phyloP scores from a whole-genome alignment of 2,113 vertebrate genomes.

The Cyprinus carpio region DNA sequence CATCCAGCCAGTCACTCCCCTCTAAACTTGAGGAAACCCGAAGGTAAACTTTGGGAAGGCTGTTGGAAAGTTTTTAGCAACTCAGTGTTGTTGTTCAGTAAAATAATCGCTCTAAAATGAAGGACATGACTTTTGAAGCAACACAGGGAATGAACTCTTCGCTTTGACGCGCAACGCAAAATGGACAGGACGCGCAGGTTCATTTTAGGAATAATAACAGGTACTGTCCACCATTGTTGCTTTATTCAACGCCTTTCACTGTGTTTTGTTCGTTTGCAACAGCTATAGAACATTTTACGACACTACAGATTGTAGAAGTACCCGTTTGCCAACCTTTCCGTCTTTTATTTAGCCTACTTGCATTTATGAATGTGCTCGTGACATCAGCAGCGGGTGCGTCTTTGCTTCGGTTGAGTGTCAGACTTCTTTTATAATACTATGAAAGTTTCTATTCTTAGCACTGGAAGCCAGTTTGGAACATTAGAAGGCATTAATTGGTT shows the following conservation, averaged over 20 bases:
- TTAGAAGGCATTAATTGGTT: neutral
- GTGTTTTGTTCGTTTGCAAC: neutral
- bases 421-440: neutral
- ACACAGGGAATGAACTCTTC: conserved; percentile 22
- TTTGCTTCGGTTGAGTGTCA: neutral
- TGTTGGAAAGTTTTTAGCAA: neutral
- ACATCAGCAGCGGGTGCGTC: neutral
- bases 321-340: conserved; percentile 25
- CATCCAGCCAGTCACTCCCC: neutral
- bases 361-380: neutral
- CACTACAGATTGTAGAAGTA: neutral
- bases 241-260: neutral
- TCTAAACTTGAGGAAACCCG: neutral
- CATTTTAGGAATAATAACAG: conserved; percentile 47
- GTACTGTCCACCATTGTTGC: conserved; percentile 26
- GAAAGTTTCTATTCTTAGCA: conserved; percentile 13
- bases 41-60: neutral
- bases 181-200: conserved; percentile 43
- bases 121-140: neutral
- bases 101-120: neutral
- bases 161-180: conserved; percentile 13
- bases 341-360: neutral
- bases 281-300: neutral
- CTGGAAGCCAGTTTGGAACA: neutral
- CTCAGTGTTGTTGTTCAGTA: neutral